These are phyloP conservation scores for Danaus chrysippus DNA, from an alignment of 2,888 invertebrate genomes.

Conservation along the genomic window DNA sequence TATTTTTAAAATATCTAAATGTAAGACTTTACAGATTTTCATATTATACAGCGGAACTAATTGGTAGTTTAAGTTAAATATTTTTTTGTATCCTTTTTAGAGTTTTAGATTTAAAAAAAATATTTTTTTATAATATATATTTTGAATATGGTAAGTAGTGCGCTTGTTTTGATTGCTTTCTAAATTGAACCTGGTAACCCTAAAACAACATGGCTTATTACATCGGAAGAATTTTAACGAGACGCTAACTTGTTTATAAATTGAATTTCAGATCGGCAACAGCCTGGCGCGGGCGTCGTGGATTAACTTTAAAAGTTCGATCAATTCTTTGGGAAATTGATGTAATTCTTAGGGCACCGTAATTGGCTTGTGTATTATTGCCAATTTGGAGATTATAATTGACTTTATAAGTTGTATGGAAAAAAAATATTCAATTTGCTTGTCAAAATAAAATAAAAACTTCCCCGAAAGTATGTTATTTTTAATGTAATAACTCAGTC, in stretches of 20 bases:
- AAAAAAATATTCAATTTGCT: conserved; percentile 11
- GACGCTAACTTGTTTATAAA: conserved; percentile 76
- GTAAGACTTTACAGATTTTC: no score
- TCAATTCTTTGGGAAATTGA: conserved; percentile 62
- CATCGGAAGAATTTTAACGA: conserved; percentile 75
- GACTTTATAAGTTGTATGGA: conserved; percentile 16
- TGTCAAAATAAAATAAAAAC: not conserved
- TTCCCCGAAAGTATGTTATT: not conserved
- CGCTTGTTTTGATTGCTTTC: not conserved
- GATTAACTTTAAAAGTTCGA: conserved; percentile 74
- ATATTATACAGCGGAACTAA: no score
- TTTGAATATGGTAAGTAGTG: conserved; percentile 6
- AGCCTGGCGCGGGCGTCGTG: conserved; percentile 69
- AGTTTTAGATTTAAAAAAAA: no score
- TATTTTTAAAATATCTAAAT: no score
- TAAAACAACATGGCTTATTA: conserved; percentile 59
- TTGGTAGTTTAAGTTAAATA: no score
- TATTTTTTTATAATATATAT: not conserved
- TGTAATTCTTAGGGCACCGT: conserved; percentile 38
- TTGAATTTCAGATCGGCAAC: conserved; percentile 69
- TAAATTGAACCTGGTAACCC: conserved; percentile 19
- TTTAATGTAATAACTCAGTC: not conserved
- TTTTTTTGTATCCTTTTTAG: no score
- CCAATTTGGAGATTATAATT: conserved; percentile 27
- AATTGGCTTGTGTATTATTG: conserved; percentile 34